Evolutionary conservation across 2,888 invertebrate species (phyloP).

Genomic region (Kuschelorhynchus macadamiae): DNA sequence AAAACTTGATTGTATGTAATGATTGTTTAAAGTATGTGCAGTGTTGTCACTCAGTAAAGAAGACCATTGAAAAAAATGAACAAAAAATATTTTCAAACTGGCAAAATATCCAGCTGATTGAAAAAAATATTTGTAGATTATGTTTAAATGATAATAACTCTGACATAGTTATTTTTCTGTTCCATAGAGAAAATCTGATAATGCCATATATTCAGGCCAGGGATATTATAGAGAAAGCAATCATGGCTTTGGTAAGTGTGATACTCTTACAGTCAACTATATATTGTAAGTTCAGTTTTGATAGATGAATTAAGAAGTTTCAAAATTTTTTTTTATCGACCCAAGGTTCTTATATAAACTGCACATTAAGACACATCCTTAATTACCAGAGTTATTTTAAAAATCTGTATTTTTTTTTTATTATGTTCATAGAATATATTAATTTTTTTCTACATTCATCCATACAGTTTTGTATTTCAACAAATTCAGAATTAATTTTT

Average conservation of each 20-base stretch:
- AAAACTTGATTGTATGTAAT: slow-evolving; percentile 4
- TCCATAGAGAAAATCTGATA: slow-evolving; percentile 1
- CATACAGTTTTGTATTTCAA: too few species aligned
- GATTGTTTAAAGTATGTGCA: slow-evolving; percentile 14
- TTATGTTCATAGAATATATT: too few species aligned
- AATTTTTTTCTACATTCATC: too few species aligned
- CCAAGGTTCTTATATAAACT: too few species aligned
- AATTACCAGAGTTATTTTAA: too few species aligned
- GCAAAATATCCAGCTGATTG: neutral
- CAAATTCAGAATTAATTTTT: too few species aligned
- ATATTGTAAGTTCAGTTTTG: too few species aligned
- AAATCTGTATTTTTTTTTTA: too few species aligned
- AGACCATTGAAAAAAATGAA: slow-evolving; percentile 13
- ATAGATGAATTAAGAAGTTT: too few species aligned
- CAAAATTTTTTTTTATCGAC: too few species aligned
- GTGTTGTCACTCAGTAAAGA: slow-evolving; percentile 9
- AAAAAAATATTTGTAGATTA: slow-evolving; percentile 16
- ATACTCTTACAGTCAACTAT: too few species aligned
- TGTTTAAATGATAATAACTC: neutral
- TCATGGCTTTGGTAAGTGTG: slow-evolving; percentile 14
- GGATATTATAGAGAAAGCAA: slow-evolving; percentile 24
- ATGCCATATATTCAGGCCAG: slow-evolving; percentile 8
- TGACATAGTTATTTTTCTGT: slow-evolving; percentile 1
- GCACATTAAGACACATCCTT: too few species aligned
- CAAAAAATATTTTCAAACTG: slow-evolving; percentile 8